Evolutionary conservation across 2,797 vertebrate genomes (phyloP).

Genomic region (Zalophus californianus): DNA sequence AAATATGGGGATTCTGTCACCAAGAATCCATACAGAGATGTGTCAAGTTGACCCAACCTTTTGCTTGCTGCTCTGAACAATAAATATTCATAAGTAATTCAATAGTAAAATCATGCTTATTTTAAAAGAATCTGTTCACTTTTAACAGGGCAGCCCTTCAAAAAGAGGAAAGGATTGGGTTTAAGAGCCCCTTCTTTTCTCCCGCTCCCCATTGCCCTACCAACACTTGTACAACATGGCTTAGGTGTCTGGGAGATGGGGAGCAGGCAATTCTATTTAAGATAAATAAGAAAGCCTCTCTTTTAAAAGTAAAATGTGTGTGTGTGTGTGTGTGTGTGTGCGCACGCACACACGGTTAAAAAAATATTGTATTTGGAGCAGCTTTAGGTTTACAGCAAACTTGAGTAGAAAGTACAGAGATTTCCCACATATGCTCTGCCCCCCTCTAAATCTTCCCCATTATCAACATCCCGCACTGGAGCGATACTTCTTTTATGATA

Average conservation of each 20-base stretch:
- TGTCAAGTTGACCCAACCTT: not conserved
- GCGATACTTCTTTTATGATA: not conserved
- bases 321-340: too few relatives aligned
- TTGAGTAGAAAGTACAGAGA: not conserved
- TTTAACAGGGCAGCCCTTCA: not conserved
- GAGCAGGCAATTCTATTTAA: not conserved
- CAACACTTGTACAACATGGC: not conserved
- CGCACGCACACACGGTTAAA: not conserved
- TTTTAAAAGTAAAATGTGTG: constrained; percentile 2
- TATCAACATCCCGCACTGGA: not conserved
- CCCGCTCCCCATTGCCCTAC: not conserved
- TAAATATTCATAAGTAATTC: not conserved
- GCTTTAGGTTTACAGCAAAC: not conserved
- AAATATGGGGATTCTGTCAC: not conserved
- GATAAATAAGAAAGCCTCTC: not conserved
- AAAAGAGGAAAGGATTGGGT: not conserved
- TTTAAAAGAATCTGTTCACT: not conserved
- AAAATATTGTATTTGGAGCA: not conserved
- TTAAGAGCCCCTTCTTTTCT: not conserved
- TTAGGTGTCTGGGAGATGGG: not conserved
- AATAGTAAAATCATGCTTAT: not conserved
- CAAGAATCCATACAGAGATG: not conserved
- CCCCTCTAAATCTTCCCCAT: rapidly evolving
- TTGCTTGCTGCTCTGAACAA: constrained; percentile 23
- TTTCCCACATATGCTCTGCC: too few relatives aligned